phyloP scores from a whole-genome alignment of 2,113 vertebrate genomes.

The Rhineura floridana region DNA sequence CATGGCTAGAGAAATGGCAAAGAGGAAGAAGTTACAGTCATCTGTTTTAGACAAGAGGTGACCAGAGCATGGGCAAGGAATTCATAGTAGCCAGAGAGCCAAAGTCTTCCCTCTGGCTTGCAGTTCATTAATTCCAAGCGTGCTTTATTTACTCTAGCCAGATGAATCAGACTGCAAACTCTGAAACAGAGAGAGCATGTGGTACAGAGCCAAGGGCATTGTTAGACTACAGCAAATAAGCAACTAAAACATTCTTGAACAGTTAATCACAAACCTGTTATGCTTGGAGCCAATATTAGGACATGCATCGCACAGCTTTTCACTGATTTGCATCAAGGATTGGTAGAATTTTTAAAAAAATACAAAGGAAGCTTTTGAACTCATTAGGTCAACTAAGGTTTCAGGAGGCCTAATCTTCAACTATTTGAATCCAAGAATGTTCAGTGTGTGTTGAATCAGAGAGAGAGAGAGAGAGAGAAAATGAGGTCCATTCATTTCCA shows the following conservation, averaged over 20 bases:
- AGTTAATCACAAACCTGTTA: slow-evolving; percentile 18
- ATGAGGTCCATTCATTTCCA: neutral
- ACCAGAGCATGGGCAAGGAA: neutral
- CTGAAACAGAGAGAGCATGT: neutral
- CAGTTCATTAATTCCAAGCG: slow-evolving; percentile 1
- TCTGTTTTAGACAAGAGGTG: neutral
- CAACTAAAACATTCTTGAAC: slow-evolving; percentile 26
- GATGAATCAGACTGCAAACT: slow-evolving; percentile 20
- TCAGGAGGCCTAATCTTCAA: neutral
- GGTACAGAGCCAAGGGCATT: slow-evolving; percentile 5
- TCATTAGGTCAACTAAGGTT: neutral
- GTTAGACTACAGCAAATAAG: neutral
- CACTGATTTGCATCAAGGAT: neutral
- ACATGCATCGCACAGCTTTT: neutral
- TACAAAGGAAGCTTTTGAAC: slow-evolving; percentile 1
- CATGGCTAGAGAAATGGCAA: neutral
- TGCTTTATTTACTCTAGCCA: neutral
- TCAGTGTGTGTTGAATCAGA: neutral
- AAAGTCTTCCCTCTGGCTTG: neutral
- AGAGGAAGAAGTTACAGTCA: neutral
- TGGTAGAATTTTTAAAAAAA: neutral
- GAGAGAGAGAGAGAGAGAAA: no score
- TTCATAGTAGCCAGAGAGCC: neutral
- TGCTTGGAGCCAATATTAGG: slow-evolving; percentile 6
- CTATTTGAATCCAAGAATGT: neutral